phyloP scores from a whole-genome alignment of 1,140 invertebrate species.

The Pristionchus pacificus region DNA sequence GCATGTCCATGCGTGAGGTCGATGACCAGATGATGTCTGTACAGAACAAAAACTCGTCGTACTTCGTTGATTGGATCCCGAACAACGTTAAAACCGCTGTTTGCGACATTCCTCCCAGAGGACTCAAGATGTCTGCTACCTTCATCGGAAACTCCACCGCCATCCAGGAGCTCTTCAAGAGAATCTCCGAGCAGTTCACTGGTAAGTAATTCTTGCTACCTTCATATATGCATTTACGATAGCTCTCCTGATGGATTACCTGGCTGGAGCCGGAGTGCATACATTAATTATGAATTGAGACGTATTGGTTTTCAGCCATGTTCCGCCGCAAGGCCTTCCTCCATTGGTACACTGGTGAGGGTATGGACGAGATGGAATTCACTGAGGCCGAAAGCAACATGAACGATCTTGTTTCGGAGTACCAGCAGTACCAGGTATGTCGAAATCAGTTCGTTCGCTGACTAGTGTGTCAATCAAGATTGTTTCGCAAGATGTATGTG shows the following conservation, averaged over 20 bases:
- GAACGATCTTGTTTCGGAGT: constrained; percentile 81
- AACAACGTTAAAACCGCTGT: constrained; percentile 69
- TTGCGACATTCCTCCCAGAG: constrained; percentile 64
- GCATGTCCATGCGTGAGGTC: constrained; percentile 90
- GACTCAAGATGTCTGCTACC: constrained; percentile 63
- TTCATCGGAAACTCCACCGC: constrained; percentile 66
- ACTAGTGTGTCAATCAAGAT: background rate
- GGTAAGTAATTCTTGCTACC: too few species aligned
- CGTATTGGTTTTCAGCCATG: constrained; percentile 65
- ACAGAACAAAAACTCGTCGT: constrained; percentile 64
- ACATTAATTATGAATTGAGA: background rate
- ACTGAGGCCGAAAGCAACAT: constrained; percentile 73
- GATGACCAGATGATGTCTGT: constrained; percentile 67
- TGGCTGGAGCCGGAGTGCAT: too few species aligned
- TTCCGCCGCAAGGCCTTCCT: constrained; percentile 83
- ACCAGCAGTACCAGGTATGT: constrained; percentile 78
- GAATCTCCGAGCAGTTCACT: constrained; percentile 70
- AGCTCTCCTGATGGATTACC: too few species aligned
- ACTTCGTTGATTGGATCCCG: constrained; percentile 70
- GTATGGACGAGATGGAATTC: constrained; percentile 67
- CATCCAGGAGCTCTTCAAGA: constrained; percentile 74
- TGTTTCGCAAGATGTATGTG: background rate
- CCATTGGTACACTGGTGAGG: constrained; percentile 75
- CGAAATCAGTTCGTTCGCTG: too few species aligned
- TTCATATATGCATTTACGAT: too few species aligned